Conservation (phyloP, 2,113 vertebrate species). For the Spea bombifrons region DNA sequence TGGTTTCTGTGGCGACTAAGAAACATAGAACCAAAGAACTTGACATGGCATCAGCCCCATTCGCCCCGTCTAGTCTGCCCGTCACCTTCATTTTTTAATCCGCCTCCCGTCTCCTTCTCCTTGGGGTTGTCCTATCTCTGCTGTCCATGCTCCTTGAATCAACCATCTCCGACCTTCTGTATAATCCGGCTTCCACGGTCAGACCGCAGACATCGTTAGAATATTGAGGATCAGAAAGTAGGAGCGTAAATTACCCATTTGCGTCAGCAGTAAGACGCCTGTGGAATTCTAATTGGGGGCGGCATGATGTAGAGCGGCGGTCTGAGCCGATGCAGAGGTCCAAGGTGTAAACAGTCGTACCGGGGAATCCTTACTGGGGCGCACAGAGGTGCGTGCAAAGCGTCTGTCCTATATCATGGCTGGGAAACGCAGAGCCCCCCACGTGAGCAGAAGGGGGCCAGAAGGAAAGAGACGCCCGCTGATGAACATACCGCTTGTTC, state of each 20-base stretch:
- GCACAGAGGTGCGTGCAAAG: neutral
- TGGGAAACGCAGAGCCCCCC: no score
- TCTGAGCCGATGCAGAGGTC: neutral
- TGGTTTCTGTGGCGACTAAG: no score
- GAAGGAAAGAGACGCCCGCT: no score
- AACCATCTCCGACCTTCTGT: neutral
- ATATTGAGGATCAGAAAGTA: neutral
- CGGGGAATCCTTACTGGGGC: neutral
- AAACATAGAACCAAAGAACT: no score
- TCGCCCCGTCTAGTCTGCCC: no score
- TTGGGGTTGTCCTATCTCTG: no score
- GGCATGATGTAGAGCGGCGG: neutral
- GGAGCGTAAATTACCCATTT: neutral
- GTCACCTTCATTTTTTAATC: no score
- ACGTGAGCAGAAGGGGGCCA: no score
- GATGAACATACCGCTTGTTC: no score
- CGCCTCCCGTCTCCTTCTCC: no score
- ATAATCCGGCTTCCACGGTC: neutral
- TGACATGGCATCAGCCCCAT: no score
- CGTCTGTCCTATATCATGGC: neutral
- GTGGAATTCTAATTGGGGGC: neutral
- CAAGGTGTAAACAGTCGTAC: neutral
- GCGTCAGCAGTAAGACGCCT: neutral
- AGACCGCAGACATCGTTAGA: neutral
- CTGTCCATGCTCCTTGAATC: neutral